Evolutionary conservation across 2,888 invertebrate species (phyloP).

Genomic region (Anthoptus insignis): DNA sequence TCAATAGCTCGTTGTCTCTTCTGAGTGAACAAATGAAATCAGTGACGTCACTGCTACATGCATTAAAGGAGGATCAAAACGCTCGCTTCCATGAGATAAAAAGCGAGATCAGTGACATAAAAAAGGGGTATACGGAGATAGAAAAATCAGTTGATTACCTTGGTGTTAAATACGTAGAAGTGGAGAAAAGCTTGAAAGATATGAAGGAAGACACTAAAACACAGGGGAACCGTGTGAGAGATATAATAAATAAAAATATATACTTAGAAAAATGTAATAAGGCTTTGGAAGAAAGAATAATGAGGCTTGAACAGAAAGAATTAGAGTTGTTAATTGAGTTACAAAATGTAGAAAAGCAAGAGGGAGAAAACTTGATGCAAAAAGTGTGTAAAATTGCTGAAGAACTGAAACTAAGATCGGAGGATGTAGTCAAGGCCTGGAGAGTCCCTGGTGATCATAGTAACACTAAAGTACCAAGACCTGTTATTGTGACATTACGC

Average conservation of each 20-base stretch:
- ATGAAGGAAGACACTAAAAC: not conserved
- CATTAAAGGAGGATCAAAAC: conserved; percentile 14
- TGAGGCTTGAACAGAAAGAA: conserved; percentile 27
- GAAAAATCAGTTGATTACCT: conserved; percentile 16
- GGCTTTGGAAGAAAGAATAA: conserved; percentile 16
- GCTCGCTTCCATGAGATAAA: conserved; percentile 9
- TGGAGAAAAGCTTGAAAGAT: not conserved
- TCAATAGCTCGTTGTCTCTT: not conserved
- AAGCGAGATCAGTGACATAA: not conserved
- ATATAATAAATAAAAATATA: conserved; percentile 2
- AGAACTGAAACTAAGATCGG: conserved; percentile 4
- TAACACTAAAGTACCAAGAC: conserved; percentile 21
- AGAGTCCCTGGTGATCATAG: conserved; percentile 26
- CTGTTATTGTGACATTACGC: conserved; percentile 16
- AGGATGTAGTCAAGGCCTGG: conserved; percentile 18
- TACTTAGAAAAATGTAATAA: conserved; percentile 15
- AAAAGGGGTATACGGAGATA: conserved; percentile 4
- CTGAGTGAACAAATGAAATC: not conserved
- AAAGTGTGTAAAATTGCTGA: not conserved
- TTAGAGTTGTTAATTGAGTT: not conserved
- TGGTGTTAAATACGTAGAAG: not conserved
- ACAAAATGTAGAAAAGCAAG: not conserved
- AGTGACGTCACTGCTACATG: not conserved
- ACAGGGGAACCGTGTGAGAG: not conserved
- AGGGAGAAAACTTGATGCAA: not conserved